Conservation (phyloP, 2,113 vertebrate genomes). For the Mastomys natalensis region DNA sequence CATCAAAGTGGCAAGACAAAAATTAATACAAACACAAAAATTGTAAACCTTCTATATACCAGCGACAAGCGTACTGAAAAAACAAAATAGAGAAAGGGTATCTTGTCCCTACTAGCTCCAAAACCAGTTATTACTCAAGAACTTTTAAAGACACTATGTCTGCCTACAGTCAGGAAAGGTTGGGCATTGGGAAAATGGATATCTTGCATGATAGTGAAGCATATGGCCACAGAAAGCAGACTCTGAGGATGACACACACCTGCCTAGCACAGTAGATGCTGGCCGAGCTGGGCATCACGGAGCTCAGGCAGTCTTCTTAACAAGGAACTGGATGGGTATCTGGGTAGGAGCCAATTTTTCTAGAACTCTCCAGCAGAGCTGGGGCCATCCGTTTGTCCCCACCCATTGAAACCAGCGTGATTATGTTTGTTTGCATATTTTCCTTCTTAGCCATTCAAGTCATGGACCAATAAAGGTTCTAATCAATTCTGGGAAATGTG, state of each 20-base stretch:
- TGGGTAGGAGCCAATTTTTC: accelerated
- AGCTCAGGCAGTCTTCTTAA: accelerated
- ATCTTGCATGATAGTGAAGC: not conserved
- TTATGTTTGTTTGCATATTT: too few relatives aligned
- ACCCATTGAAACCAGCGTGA: accelerated
- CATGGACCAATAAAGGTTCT: not conserved
- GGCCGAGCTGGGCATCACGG: accelerated
- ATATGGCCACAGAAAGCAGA: not conserved
- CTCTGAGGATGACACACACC: too few relatives aligned
- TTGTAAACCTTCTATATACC: not conserved
- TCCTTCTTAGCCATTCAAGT: not conserved
- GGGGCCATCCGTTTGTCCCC: too few relatives aligned
- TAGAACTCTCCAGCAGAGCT: not conserved
- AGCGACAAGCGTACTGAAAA: not conserved
- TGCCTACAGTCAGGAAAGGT: not conserved
- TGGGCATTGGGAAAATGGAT: not conserved
- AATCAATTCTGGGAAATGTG: not conserved
- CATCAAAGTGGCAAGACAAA: not conserved
- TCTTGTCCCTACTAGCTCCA: not conserved
- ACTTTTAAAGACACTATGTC: not conserved
- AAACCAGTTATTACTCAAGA: not conserved
- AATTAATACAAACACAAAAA: not conserved
- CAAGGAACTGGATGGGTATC: accelerated
- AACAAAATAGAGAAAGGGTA: not conserved
- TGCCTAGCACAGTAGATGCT: too few relatives aligned